Conservation (phyloP, 2,113 vertebrate species). For the Protobothrops mucrosquamatus region DNA sequence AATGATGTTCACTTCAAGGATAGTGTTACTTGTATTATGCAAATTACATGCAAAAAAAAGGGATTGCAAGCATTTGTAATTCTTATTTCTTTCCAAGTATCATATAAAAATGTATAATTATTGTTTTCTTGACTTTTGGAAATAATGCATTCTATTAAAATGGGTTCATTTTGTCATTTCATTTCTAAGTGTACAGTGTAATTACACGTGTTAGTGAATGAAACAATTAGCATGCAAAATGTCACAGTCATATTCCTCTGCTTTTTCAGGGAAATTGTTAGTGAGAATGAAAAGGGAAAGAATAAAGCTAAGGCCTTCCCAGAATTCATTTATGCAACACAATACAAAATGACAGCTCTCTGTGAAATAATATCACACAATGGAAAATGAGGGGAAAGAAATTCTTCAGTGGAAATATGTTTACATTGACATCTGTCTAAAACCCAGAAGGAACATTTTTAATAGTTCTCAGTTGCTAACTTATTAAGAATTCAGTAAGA, state of each 20-base stretch:
- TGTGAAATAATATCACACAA: background rate
- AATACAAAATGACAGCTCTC: background rate
- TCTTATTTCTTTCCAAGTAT: conserved; percentile 24
- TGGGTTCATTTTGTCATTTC: conserved; percentile 8
- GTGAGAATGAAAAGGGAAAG: background rate
- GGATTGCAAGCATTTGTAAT: conserved; percentile 4
- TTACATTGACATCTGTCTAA: background rate
- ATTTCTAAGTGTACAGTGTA: background rate
- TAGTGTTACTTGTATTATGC: conserved; percentile 40
- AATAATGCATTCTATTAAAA: conserved; percentile 12
- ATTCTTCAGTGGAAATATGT: background rate
- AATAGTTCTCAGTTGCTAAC: background rate
- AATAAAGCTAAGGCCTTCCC: background rate
- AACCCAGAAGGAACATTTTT: background rate
- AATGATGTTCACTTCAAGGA: conserved; percentile 25
- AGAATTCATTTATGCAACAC: background rate
- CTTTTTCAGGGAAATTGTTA: conserved; percentile 3
- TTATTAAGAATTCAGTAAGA: background rate
- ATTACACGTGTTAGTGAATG: background rate
- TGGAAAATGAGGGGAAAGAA: background rate
- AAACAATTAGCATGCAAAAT: conserved; percentile 14
- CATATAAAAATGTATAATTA: conserved; percentile 42
- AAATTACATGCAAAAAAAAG: conserved; percentile 26
- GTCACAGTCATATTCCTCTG: background rate
- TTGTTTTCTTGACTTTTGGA: conserved; percentile 33